These are phyloP conservation scores for Plestiodon gilberti DNA, from an alignment of 2,113 vertebrate species.

Conservation along the genomic window DNA sequence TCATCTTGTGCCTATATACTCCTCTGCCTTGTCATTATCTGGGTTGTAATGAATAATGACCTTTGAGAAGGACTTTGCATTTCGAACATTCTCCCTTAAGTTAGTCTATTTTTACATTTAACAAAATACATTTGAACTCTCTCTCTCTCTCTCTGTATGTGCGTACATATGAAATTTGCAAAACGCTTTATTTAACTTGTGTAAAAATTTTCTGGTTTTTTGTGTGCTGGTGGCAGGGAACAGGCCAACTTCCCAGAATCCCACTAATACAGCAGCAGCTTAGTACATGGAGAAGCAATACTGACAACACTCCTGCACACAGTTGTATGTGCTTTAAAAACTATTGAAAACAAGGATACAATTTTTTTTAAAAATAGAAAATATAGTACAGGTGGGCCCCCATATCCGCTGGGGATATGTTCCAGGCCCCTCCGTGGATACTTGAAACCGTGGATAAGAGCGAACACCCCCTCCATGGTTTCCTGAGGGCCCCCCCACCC, in stretches of 20 bases:
- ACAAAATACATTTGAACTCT: neutral
- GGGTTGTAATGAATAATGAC: slow-evolving; percentile 31
- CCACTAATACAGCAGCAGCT: neutral
- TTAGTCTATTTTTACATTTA: neutral
- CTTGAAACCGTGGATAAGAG: too few species aligned
- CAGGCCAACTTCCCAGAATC: neutral
- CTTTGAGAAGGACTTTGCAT: slow-evolving; percentile 2
- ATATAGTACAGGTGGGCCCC: too few species aligned
- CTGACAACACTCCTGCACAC: neutral
- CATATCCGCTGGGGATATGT: too few species aligned
- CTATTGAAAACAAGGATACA: neutral
- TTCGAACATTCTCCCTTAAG: neutral
- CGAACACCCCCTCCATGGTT: too few species aligned
- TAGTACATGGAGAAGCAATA: neutral
- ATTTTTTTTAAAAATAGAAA: neutral
- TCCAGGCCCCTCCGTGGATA: too few species aligned
- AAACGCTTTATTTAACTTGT: neutral
- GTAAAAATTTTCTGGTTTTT: neutral
- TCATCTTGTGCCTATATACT: slow-evolving; percentile 25
- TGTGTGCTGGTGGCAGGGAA: neutral
- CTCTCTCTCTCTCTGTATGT: neutral
- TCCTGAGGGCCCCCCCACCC: too few species aligned
- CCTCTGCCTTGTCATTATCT: slow-evolving; percentile 44
- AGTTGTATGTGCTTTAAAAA: neutral
- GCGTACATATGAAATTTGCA: neutral